Conservation (phyloP, 2,888 invertebrate species). For the Coenonympha arcania region DNA sequence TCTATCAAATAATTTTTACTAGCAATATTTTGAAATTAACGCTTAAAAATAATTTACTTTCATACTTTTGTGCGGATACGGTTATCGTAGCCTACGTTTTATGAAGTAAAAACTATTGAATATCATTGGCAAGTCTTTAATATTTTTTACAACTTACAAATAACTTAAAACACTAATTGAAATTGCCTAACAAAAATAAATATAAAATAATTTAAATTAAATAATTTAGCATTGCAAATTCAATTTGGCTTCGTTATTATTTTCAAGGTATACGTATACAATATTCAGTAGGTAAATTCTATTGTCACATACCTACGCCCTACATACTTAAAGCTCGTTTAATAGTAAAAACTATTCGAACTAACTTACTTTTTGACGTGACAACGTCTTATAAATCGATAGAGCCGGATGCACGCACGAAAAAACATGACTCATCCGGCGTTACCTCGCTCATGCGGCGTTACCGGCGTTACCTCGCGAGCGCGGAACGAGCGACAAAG, state of each 20-base stretch:
- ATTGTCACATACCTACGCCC: slow-evolving; percentile 22
- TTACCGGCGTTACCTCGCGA: too few species aligned
- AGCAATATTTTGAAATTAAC: too few species aligned
- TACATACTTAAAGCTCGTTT: slow-evolving; percentile 23
- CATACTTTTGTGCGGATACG: too few species aligned
- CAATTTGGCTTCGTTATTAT: slow-evolving; percentile 50
- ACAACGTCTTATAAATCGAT: too few species aligned
- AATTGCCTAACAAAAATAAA: slow-evolving; percentile 26
- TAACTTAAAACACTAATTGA: slow-evolving; percentile 12
- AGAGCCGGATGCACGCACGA: too few species aligned
- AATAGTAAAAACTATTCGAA: neutral
- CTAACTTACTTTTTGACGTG: neutral
- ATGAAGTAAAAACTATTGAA: slow-evolving; percentile 5
- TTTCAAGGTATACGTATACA: neutral
- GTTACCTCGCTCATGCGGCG: too few species aligned
- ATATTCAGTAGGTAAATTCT: slow-evolving; percentile 15
- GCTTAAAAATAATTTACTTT: too few species aligned
- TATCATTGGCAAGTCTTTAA: slow-evolving; percentile 21
- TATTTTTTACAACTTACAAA: slow-evolving; percentile 15
- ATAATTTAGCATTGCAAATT: slow-evolving; percentile 48
- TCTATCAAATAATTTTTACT: too few species aligned
- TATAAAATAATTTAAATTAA: slow-evolving; percentile 32
- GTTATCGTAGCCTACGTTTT: too few species aligned
- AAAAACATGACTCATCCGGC: too few species aligned
- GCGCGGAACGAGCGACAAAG: too few species aligned